Evolutionary conservation across 1,140 invertebrate genomes (phyloP).

Genomic region (Aporrectodea caliginosa): DNA sequence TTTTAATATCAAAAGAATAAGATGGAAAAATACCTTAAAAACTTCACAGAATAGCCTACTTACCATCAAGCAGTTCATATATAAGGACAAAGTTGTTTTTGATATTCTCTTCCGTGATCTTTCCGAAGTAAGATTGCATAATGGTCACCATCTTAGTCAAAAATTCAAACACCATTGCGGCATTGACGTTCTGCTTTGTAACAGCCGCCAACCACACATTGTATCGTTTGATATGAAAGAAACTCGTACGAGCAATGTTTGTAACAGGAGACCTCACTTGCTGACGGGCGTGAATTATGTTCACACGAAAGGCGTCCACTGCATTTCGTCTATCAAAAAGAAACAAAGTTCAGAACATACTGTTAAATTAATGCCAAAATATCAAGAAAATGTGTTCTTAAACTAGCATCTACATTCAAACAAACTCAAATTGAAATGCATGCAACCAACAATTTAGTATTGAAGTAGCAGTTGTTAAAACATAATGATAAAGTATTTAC

Average conservation of each 20-base stretch:
- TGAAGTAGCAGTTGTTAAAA: too few relatives aligned
- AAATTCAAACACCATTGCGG: slow-evolving; percentile 99
- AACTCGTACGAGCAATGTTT: slow-evolving; percentile 98
- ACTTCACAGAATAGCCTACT: slow-evolving; percentile 29
- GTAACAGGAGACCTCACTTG: slow-evolving; percentile 98
- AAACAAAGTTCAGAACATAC: too few relatives aligned
- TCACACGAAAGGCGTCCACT: slow-evolving; percentile 97
- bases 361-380: too few relatives aligned
- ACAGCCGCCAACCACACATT: slow-evolving; percentile 99
- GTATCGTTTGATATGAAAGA: slow-evolving; percentile 94
- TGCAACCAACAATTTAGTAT: too few relatives aligned
- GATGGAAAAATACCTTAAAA: neutral
- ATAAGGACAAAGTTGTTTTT: slow-evolving; percentile 99
- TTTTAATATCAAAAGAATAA: too few relatives aligned
- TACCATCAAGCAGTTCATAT: slow-evolving; percentile 96
- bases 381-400: too few relatives aligned
- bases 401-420: too few relatives aligned
- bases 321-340: slow-evolving; percentile 72
- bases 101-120: slow-evolving; percentile 99
- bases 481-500: too few relatives aligned
- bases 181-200: slow-evolving; percentile 99
- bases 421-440: too few relatives aligned
- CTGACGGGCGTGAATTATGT: slow-evolving; percentile 98
- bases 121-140: slow-evolving; percentile 99
- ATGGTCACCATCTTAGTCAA: slow-evolving; percentile 98